A percentile compares a stretch with the other conserved stretches of the same genome.
Evolutionary conservation across 2,888 invertebrate genomes (phyloP).

Genomic region (Polymixis flavicincta): DNA sequence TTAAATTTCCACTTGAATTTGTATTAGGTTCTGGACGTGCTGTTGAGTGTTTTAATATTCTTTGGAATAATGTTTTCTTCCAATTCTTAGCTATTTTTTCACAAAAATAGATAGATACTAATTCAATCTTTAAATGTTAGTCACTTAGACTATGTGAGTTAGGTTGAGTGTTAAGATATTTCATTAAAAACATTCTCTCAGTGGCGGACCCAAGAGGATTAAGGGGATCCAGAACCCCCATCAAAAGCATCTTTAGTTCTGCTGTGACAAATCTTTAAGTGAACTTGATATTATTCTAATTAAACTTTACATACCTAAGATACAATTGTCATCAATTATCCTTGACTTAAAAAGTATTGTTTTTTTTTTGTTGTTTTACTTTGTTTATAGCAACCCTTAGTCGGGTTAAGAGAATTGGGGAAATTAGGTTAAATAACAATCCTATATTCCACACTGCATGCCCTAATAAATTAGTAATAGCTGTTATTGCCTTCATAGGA

Average conservation of each 20-base stretch:
- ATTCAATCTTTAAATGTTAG: neutral
- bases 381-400: too few relatives aligned
- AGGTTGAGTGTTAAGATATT: neutral
- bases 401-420: too few relatives aligned
- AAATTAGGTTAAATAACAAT: too few relatives aligned
- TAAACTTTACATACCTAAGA: too few relatives aligned
- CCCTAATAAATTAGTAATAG: neutral
- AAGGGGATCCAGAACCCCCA: too few relatives aligned
- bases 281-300: too few relatives aligned
- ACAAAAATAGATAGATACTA: neutral
- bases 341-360: too few relatives aligned
- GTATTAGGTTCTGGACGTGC: slow-evolving; percentile 2
- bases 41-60: slow-evolving; percentile 20
- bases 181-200: neutral
- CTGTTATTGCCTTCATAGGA: neutral
- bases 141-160: neutral
- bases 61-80: slow-evolving; percentile 19
- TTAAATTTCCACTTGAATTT: slow-evolving; percentile 37
- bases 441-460: neutral
- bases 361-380: too few relatives aligned
- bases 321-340: too few relatives aligned
- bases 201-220: too few relatives aligned
- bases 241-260: too few relatives aligned
- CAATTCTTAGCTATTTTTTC: neutral
- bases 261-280: too few relatives aligned